These are phyloP conservation scores for Vulpes vulpes DNA, from an alignment of 2,113 vertebrate species.

Conservation along the genomic window DNA sequence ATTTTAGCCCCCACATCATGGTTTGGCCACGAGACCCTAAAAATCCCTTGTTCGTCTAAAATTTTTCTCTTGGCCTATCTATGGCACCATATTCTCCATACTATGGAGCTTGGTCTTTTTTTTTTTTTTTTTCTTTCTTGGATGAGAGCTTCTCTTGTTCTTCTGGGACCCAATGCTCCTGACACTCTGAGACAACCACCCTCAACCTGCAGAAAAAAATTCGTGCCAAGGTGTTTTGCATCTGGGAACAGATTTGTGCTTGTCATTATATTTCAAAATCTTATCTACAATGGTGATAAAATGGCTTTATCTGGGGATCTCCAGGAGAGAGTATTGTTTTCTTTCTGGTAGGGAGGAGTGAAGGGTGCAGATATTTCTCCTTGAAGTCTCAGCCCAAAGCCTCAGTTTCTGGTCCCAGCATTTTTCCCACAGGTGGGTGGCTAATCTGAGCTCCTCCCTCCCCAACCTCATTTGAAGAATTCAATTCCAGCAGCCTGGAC, in stretches of 20 bases:
- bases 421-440: neutral
- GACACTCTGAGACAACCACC: neutral
- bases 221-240: neutral
- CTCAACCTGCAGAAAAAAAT: neutral
- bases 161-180: neutral
- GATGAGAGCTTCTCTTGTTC: neutral
- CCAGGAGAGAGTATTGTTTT: neutral
- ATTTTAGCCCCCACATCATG: neutral
- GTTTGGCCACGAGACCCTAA: neutral
- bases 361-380: neutral
- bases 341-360: neutral
- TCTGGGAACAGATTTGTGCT: neutral
- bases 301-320: neutral
- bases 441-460: neutral
- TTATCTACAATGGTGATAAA: neutral
- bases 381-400: slow-evolving; percentile 28
- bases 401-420: neutral
- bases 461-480: neutral
- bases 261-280: neutral
- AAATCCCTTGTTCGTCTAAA: neutral
- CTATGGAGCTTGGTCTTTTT: neutral
- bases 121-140: neutral
- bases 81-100: neutral
- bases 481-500: neutral
- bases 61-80: neutral